Evolutionary conservation across 2,888 invertebrate genomes (phyloP).

Genomic region (Arrhopalites spinosus): DNA sequence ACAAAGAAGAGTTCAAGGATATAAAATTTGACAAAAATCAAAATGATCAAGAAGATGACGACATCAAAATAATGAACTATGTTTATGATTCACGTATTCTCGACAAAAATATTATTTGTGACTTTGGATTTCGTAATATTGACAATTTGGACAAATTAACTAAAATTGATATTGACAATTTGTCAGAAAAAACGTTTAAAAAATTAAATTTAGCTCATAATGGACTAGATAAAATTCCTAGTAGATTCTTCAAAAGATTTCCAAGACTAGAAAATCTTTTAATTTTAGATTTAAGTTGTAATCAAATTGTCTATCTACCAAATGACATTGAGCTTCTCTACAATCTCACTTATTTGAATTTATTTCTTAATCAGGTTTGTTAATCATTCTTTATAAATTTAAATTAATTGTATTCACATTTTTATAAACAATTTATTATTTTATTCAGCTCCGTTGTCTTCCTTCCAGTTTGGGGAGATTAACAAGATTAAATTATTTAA

Average conservation of each 20-base stretch:
- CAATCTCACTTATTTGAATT: conserved; percentile 12
- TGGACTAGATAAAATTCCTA: background rate
- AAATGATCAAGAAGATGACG: too few relatives aligned
- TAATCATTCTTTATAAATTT: background rate
- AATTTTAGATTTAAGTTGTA: conserved; percentile 7
- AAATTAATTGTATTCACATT: too few relatives aligned
- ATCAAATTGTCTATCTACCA: conserved; percentile 1
- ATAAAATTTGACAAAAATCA: too few relatives aligned
- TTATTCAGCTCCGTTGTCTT: conserved; percentile 9
- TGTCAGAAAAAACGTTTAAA: background rate
- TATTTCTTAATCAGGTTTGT: conserved; percentile 10
- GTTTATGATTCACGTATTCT: too few relatives aligned
- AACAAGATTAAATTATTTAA: background rate
- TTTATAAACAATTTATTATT: background rate
- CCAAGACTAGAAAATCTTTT: background rate
- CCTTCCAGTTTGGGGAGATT: conserved; percentile 9
- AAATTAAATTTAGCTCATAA: conserved; percentile 13
- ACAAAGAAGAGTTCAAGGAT: too few relatives aligned
- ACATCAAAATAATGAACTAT: too few relatives aligned
- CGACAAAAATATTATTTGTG: background rate
- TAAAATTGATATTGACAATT: background rate
- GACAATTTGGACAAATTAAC: background rate
- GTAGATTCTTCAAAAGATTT: background rate
- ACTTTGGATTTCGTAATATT: background rate
- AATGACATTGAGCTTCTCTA: conserved; percentile 10